These are phyloP conservation scores for Paramuricea clavata DNA, from an alignment of 92 coral and sea anemone genomes.

Conservation along the genomic window DNA sequence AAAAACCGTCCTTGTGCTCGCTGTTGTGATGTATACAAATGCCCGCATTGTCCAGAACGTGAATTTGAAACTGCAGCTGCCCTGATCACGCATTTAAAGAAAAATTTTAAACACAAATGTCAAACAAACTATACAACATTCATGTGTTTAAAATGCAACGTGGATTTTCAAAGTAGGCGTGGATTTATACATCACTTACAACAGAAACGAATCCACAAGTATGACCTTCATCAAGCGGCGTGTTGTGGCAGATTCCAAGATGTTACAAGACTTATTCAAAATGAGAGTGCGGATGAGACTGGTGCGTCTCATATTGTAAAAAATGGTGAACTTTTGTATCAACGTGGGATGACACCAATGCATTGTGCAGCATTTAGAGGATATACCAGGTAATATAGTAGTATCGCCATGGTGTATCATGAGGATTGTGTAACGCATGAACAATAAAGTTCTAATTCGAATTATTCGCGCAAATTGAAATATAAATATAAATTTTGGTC, in stretches of 20 bases:
- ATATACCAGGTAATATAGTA: conserved; percentile 32
- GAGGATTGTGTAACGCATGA: background rate
- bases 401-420: too few species aligned
- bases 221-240: conserved; percentile 76
- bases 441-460: background rate
- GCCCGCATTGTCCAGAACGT: conserved; percentile 32
- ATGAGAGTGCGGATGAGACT: conserved; percentile 52
- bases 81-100: conserved; percentile 35
- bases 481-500: too few species aligned
- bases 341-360: conserved; percentile 77
- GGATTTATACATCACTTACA: conserved; percentile 70
- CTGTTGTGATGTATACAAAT: conserved; percentile 57
- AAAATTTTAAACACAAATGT: background rate
- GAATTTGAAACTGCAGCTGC: conserved; percentile 8
- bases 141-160: conserved; percentile 51
- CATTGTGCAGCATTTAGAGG: conserved; percentile 86
- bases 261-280: conserved; percentile 50
- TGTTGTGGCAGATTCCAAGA: conserved; percentile 69
- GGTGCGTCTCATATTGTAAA: conserved; percentile 68
- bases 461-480: background rate
- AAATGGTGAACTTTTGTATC: conserved; percentile 15
- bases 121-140: background rate
- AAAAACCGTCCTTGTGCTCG: conserved; percentile 54
- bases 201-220: conserved; percentile 59
- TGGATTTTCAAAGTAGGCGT: conserved; percentile 22